Evolutionary conservation across 2,113 vertebrate genomes (phyloP).

Genomic region (Dinomys branickii): DNA sequence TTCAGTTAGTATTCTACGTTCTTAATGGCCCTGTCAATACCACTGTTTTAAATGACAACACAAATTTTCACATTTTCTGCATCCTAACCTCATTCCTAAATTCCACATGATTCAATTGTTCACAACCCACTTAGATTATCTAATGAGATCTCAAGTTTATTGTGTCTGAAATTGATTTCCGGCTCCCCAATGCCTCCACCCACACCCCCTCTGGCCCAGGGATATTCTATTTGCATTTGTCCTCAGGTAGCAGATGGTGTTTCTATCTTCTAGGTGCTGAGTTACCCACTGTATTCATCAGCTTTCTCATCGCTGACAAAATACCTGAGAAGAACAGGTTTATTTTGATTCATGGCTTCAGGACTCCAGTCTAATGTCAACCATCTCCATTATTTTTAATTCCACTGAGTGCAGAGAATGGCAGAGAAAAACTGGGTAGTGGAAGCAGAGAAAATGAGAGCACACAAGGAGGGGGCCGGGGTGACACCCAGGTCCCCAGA

Average conservation of each 20-base stretch:
- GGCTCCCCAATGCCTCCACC: not conserved
- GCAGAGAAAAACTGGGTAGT: not conserved
- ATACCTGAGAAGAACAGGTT: not conserved
- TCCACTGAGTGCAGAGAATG: not conserved
- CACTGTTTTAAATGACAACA: not conserved
- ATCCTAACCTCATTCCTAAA: not conserved
- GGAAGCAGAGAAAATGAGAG: not conserved
- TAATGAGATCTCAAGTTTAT: not conserved
- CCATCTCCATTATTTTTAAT: not conserved
- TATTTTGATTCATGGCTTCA: not conserved
- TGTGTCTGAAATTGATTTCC: not conserved
- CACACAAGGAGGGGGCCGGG: not conserved
- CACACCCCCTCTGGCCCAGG: not conserved
- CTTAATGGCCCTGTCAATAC: not conserved
- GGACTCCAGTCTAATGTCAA: not conserved
- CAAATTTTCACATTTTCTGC: not conserved
- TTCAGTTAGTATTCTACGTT: not conserved
- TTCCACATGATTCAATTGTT: not conserved
- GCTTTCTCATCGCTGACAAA: not conserved
- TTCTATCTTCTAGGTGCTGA: not conserved
- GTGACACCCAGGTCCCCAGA: not conserved
- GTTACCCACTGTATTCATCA: not conserved
- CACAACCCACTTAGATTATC: not conserved
- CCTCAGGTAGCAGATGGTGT: not conserved
- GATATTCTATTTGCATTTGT: not conserved